Evolutionary conservation across 2,888 invertebrate genomes (phyloP).

Genomic region (Tanytarsus gracilentus): DNA sequence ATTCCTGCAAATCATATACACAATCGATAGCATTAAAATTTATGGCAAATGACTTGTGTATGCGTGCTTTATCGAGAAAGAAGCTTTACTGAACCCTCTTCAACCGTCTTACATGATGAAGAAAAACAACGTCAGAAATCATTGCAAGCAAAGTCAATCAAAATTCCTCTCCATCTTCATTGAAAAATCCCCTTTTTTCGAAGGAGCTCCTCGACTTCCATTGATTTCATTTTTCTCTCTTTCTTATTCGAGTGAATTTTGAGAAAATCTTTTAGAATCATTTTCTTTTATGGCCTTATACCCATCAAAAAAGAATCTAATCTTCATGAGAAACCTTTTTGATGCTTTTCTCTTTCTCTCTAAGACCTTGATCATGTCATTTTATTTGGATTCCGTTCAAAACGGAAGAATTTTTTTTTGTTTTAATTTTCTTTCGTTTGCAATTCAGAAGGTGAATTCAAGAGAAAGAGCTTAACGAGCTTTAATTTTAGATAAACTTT

Average conservation of each 20-base stretch:
- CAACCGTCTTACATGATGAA: background rate
- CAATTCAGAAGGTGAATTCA: background rate
- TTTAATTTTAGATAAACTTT: no score
- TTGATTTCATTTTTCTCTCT: slow-evolving; percentile 8
- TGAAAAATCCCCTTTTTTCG: background rate
- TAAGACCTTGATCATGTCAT: slow-evolving; percentile 25
- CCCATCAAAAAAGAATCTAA: slow-evolving; percentile 26
- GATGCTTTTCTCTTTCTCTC: background rate
- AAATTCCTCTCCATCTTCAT: slow-evolving; percentile 3
- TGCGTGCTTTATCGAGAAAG: no score
- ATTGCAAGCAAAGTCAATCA: slow-evolving; percentile 25
- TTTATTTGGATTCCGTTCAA: background rate
- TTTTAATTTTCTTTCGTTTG: background rate
- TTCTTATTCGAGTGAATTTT: background rate
- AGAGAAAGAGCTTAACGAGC: no score
- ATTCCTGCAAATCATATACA: background rate
- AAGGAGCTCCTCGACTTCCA: background rate
- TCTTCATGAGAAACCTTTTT: slow-evolving; percentile 23
- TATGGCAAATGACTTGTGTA: background rate
- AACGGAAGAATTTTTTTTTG: background rate
- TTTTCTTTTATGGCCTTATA: slow-evolving; percentile 27
- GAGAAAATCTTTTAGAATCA: slow-evolving; percentile 14
- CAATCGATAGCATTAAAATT: slow-evolving; percentile 5
- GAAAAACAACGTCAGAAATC: slow-evolving; percentile 16
- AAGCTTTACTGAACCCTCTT: background rate